A percentile compares a stretch with the other conserved stretches of the same genome.
Conservation (phyloP, 2,113 vertebrate species). For the Vombatus ursinus region DNA sequence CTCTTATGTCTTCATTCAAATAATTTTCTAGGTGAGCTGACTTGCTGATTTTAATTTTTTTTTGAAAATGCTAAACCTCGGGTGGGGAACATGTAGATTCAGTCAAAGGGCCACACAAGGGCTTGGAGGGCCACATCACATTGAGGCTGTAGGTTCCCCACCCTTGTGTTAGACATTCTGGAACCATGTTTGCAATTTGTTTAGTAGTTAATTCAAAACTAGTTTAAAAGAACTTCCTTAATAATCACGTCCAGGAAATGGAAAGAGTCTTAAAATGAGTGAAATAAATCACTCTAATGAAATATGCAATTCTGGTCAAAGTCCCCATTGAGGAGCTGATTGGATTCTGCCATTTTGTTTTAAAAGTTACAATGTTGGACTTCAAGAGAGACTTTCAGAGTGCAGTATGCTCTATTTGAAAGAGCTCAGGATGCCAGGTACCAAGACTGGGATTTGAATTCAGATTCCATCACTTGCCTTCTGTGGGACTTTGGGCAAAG, state of each 20-base stretch:
- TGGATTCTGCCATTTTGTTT: background rate
- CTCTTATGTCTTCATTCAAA: background rate
- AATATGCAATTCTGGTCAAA: slow-evolving; percentile 24
- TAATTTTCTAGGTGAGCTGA: background rate
- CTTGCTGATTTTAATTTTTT: background rate
- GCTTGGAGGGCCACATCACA: no score
- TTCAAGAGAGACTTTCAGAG: background rate
- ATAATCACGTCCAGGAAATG: slow-evolving; percentile 38
- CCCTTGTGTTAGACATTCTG: background rate
- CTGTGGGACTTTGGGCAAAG: background rate
- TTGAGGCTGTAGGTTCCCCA: no score
- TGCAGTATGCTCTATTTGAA: background rate
- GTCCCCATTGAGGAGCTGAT: background rate
- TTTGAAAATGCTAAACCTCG: no score
- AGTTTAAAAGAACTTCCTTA: slow-evolving; percentile 35
- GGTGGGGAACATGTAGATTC: no score
- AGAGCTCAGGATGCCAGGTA: background rate
- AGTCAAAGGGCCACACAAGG: no score
- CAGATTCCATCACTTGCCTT: background rate
- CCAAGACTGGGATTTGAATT: background rate
- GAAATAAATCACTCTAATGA: background rate
- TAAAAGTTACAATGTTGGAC: background rate
- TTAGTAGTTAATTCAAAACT: slow-evolving; percentile 37
- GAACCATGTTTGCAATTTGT: background rate
- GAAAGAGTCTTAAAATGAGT: slow-evolving; percentile 40